phyloP scores from a whole-genome alignment of 1,140 invertebrate species.

The Whitmania pigra region DNA sequence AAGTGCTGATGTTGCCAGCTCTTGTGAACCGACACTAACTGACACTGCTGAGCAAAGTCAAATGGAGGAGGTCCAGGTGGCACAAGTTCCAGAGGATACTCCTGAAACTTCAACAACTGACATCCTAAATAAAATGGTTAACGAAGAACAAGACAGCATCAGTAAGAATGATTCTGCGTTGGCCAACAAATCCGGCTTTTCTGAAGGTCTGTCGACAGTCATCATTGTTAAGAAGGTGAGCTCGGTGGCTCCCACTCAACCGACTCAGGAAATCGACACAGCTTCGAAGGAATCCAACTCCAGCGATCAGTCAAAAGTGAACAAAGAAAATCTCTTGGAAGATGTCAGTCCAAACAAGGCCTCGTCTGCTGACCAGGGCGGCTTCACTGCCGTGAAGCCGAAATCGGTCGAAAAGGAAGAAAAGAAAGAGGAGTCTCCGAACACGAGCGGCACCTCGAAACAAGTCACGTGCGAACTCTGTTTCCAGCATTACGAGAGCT shows the following conservation, averaged over 20 bases:
- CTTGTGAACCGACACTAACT: no score
- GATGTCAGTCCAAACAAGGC: not conserved
- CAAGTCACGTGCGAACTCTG: slow-evolving; percentile 18
- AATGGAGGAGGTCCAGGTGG: no score
- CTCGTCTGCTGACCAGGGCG: not conserved
- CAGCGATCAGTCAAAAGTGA: not conserved
- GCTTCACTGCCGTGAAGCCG: not conserved
- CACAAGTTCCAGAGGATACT: not conserved
- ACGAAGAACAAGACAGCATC: not conserved
- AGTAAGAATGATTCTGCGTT: not conserved
- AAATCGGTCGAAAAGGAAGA: not conserved
- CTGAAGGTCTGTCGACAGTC: slow-evolving; percentile 1
- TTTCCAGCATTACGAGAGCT: not conserved
- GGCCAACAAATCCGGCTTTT: not conserved
- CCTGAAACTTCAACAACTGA: not conserved
- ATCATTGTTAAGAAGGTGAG: slow-evolving; percentile 8
- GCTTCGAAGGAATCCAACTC: not conserved
- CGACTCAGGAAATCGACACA: no score
- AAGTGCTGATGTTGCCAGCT: no score
- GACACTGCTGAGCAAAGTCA: no score
- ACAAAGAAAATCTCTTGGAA: not conserved
- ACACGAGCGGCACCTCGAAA: not conserved
- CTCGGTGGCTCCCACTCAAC: no score
- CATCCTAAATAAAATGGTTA: not conserved
- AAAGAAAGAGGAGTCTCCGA: not conserved